Base-by-base conservation (phyloP, 2,888 invertebrate species). In the Thymelicus lineola region DNA sequence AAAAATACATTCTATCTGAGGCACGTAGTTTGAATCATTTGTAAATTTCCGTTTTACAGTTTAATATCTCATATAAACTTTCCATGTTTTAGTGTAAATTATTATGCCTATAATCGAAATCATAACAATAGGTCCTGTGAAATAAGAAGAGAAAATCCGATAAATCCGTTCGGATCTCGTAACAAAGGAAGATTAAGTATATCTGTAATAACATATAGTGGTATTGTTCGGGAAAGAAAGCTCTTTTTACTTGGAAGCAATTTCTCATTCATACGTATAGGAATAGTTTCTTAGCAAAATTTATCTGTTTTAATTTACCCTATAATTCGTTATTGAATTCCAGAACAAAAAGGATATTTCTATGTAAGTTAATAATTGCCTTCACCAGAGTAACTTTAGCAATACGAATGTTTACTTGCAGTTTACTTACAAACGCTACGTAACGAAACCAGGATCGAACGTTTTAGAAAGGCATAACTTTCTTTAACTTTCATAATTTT, bases 181-280 rank as follows among this genome's bases (percentile, higher is more conserved):
- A 86, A 90, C 87, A 89, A 89, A 87, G 80, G 85, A 78, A 83
- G 88, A 86, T 89, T 86, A 87, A 82, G 84, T 82, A 77, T 74
- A 79, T 77, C 84, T 81, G 81, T 86, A 88, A 87, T 86, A 88
- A 86, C 84, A 88, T 82, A 85, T 82, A 82, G 84, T 80, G 78
- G 80, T 75, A 81, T 84, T 81, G 84, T 82, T 77, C 79, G 73
- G 55, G 71, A 68, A 72, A 73, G 78, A 76, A 78, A 82, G 77
- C 81, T 76, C 75, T 81, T 88, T 86, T 83, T 83, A 80, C 80
- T 79, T 71, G 73, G 75, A 79, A 76, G 76, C 79, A 77, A 81
- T 81, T 83, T 80, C 77, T 78, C 77, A 75, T 75, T 66, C 70
- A 61, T 74, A 74, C 74, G 74, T 75, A 75, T 82, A 28, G 28